Base-by-base conservation (phyloP, 2,113 vertebrate species). In the Indri indri region DNA sequence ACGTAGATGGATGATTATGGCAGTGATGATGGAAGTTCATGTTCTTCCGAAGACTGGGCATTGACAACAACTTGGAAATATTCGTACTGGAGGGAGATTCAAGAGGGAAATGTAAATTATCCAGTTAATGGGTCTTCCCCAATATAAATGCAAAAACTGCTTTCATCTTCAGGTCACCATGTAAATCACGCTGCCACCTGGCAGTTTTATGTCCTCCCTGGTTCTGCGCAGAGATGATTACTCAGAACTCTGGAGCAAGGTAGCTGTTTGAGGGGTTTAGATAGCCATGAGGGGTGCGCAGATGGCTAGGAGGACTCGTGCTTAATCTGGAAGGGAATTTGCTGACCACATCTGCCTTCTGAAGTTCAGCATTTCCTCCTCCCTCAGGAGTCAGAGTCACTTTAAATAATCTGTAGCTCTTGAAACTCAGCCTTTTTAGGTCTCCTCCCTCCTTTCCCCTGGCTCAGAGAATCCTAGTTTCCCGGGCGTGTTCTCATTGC, bases 21-120 rank as follows among this genome's bases (percentile, higher is more conserved):
- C 89, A 79, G 88, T 59, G 57, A 79, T 95, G 94, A 95, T 93
- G 91, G 94, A 96, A 93, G 93, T 96, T 96, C 97, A 97, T 97
- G 96, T 95, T 98, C 97, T 98, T 94, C 88, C 80, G 17, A 93
- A 95, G 91, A 95, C 91, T 95, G 91, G 91, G 96, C 97, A 92
- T 89, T 96, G 94, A 96, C 97, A 93, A 95, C 95, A 95, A 85
- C 83, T 95, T 97, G 97, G 89, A 97, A 96, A 90, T 97, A 96
- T 95, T 93, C 25, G 0, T 57, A 81, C 93, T 91, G 90, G 88
- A 95, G 96, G 95, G 96, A 98, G 83, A 77, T 90, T 91, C 65
- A 84, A 84, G 91, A 97, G 94, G 93, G 80, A 97, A 97, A 90
- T 97, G 97, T 97, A 97, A 97, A 98, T 97, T 96, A 97, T 89